Evolutionary conservation across 2,888 invertebrate genomes (phyloP).

Genomic region (Drepana falcataria): DNA sequence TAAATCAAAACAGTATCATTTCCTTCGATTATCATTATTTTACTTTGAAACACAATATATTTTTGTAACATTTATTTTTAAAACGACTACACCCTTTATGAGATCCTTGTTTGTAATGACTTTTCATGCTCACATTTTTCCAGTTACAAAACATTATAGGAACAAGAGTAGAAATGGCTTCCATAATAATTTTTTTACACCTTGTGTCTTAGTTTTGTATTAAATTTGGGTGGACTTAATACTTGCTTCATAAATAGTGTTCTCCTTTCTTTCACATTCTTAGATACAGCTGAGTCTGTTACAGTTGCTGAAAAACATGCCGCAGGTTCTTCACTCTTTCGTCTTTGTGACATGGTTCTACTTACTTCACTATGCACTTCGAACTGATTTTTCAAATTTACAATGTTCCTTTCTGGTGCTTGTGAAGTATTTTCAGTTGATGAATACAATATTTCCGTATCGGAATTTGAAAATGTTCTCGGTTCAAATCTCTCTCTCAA

Average conservation of each 20-base stretch:
- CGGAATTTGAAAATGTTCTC: constrained; percentile 56
- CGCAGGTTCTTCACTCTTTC: constrained; percentile 21
- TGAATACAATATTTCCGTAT: constrained; percentile 67
- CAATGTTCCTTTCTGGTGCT: constrained; percentile 38
- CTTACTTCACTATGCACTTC: constrained; percentile 21
- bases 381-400: constrained; percentile 45
- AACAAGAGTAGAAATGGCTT: not conserved
- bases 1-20: not conserved
- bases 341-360: constrained; percentile 27
- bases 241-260: constrained; percentile 79
- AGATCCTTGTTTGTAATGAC: constrained; percentile 52
- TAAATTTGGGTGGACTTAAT: constrained; percentile 77
- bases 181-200: constrained; percentile 14
- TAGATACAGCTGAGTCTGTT: constrained; percentile 31
- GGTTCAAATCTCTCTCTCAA: constrained; percentile 79
- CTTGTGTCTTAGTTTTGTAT: constrained; percentile 64
- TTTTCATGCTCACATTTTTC: constrained; percentile 14
- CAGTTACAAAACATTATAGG: not conserved
- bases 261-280: constrained; percentile 71
- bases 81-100: constrained; percentile 47
- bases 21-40: not conserved
- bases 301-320: constrained; percentile 9
- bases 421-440: constrained; percentile 50
- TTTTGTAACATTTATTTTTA: constrained; percentile 9
- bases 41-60: not conserved